Conservation (phyloP, 2,113 vertebrate genomes). For the Pitta sordida region DNA sequence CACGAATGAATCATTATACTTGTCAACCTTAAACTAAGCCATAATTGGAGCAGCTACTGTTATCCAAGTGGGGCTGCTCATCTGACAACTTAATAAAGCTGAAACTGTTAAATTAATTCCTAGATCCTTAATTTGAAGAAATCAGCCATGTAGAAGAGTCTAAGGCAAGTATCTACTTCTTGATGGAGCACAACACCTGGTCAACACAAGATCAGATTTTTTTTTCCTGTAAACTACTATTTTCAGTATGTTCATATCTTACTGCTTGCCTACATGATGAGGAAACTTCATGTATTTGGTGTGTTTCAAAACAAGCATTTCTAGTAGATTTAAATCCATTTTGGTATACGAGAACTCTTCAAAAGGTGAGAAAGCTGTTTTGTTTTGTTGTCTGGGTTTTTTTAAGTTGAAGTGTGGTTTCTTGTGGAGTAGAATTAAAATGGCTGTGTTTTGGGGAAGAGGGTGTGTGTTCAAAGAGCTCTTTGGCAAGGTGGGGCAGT, state of each 20-base stretch:
- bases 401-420: neutral
- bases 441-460: neutral
- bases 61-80: slow-evolving; percentile 71
- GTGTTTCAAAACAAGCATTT: slow-evolving; percentile 1
- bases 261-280: neutral
- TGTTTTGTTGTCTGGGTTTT: no score
- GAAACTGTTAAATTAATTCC: slow-evolving; percentile 84
- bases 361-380: neutral
- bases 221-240: neutral
- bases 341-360: neutral
- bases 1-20: slow-evolving; percentile 77
- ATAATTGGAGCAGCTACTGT: slow-evolving; percentile 82
- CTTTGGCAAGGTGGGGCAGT: neutral
- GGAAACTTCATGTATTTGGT: neutral
- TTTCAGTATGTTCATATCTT: slow-evolving; percentile 1
- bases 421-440: neutral
- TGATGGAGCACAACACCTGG: slow-evolving; percentile 58
- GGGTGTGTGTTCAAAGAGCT: neutral
- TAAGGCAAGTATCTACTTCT: slow-evolving; percentile 58
- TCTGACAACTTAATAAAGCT: slow-evolving; percentile 84
- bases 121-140: slow-evolving; percentile 77
- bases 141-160: slow-evolving; percentile 64
- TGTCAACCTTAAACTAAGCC: slow-evolving; percentile 82
- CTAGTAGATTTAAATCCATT: neutral
- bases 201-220: slow-evolving; percentile 47